A percentile compares a stretch with the other conserved stretches of the same genome.
Conservation (phyloP, 2,888 invertebrate genomes). For the Lamellibrachia satsuma region DNA sequence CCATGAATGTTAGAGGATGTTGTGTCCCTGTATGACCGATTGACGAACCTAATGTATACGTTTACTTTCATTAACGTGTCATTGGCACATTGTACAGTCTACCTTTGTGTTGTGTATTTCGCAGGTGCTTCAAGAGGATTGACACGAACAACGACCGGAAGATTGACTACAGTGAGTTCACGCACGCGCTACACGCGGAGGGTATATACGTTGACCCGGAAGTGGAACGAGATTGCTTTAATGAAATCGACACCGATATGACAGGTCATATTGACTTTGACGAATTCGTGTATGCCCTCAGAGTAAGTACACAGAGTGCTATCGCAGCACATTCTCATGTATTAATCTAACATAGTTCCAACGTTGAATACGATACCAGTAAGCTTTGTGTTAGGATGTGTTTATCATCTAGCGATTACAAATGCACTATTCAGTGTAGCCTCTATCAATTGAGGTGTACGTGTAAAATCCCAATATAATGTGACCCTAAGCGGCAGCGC, state of each 20-base stretch:
- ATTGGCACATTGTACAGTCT: background rate
- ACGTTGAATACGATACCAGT: no score
- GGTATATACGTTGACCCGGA: slow-evolving; percentile 26
- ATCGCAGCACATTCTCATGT: background rate
- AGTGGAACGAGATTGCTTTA: slow-evolving; percentile 28
- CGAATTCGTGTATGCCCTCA: slow-evolving; percentile 26
- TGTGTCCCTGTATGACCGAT: no score
- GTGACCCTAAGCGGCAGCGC: no score
- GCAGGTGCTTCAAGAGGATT: slow-evolving; percentile 27
- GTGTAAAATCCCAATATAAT: no score
- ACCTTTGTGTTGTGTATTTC: background rate
- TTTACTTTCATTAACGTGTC: no score
- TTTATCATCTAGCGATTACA: no score
- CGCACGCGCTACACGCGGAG: slow-evolving; percentile 20
- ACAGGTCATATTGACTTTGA: slow-evolving; percentile 27
- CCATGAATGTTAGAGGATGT: no score
- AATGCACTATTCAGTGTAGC: no score
- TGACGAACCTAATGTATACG: no score
- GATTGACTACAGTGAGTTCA: slow-evolving; percentile 29
- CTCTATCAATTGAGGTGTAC: no score
- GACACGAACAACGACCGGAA: slow-evolving; percentile 29
- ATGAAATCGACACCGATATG: slow-evolving; percentile 26
- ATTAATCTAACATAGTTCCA: no score
- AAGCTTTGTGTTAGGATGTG: no score
- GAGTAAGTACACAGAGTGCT: slow-evolving; percentile 21